These are phyloP conservation scores for Todiramphus saurophagus DNA, from an alignment of 2,113 vertebrate species.

Conservation along the genomic window DNA sequence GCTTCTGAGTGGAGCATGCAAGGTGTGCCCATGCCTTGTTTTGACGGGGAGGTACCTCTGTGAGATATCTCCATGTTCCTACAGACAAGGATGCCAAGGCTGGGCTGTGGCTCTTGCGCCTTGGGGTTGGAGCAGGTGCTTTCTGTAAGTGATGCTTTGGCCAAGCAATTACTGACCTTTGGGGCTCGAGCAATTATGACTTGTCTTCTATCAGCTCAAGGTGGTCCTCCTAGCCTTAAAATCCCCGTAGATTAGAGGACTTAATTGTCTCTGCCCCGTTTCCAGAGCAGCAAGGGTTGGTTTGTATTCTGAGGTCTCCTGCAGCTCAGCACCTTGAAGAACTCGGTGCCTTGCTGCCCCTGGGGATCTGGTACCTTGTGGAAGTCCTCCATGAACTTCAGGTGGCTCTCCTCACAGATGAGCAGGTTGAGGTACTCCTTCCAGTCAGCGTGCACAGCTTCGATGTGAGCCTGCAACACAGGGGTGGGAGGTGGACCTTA, in stretches of 20 bases:
- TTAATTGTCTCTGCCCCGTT: background rate
- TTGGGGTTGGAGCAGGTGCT: background rate
- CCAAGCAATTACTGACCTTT: background rate
- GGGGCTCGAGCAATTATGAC: background rate
- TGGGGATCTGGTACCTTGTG: conserved; percentile 83
- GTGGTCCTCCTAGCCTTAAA: background rate
- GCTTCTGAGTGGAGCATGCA: fast-evolving
- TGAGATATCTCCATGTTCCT: background rate
- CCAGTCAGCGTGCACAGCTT: conserved; percentile 95
- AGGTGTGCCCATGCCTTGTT: background rate
- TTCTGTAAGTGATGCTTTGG: background rate
- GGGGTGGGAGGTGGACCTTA: background rate
- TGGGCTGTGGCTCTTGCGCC: fast-evolving
- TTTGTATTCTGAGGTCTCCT: background rate
- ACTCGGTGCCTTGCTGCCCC: fast-evolving
- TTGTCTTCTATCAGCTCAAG: background rate
- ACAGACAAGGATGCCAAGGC: fast-evolving
- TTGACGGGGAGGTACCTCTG: background rate
- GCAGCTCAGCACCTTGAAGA: background rate
- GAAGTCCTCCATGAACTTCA: conserved; percentile 96
- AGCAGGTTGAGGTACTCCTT: conserved; percentile 97
- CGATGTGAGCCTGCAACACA: conserved; percentile 87
- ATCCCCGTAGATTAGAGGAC: background rate
- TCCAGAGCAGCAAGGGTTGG: background rate
- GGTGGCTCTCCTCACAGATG: conserved; percentile 97